phyloP scores from a whole-genome alignment of 2,888 invertebrate genomes.

The Caenorhabditis plicata region DNA sequence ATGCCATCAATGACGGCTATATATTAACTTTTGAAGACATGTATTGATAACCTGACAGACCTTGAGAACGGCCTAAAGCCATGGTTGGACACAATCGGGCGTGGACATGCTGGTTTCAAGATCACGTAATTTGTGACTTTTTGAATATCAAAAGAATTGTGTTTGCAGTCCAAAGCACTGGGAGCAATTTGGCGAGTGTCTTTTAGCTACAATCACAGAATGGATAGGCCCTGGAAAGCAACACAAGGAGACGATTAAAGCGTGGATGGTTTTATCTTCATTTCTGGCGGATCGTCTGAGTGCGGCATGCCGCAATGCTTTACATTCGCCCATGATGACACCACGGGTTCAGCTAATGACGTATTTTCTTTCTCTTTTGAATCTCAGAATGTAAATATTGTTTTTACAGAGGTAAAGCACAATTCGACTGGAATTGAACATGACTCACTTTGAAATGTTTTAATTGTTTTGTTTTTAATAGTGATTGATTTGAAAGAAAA shows the following conservation, averaged over 20 bases:
- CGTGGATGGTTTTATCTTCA: constrained; percentile 56
- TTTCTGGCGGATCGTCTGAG: constrained; percentile 56
- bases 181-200: constrained; percentile 56
- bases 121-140: constrained; percentile 38
- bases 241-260: constrained; percentile 56
- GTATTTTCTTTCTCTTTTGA: constrained; percentile 2
- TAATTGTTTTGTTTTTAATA: too few species aligned
- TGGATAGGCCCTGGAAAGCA: constrained; percentile 53
- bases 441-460: too few species aligned
- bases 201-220: constrained; percentile 42
- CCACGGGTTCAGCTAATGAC: constrained; percentile 55
- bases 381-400: background rate
- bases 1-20: too few species aligned
- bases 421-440: too few species aligned
- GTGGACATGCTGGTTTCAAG: constrained; percentile 53
- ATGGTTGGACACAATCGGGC: constrained; percentile 54
- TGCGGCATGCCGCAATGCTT: constrained; percentile 29
- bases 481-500: background rate
- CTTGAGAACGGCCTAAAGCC: constrained; percentile 48
- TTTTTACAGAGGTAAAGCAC: constrained; percentile 16
- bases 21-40: too few species aligned
- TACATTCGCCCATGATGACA: constrained; percentile 44
- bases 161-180: constrained; percentile 50
- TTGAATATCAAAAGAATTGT: background rate
- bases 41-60: constrained; percentile 54